Evolutionary conservation across 2,888 invertebrate species (phyloP).

Genomic region (Cheilosia soror): DNA sequence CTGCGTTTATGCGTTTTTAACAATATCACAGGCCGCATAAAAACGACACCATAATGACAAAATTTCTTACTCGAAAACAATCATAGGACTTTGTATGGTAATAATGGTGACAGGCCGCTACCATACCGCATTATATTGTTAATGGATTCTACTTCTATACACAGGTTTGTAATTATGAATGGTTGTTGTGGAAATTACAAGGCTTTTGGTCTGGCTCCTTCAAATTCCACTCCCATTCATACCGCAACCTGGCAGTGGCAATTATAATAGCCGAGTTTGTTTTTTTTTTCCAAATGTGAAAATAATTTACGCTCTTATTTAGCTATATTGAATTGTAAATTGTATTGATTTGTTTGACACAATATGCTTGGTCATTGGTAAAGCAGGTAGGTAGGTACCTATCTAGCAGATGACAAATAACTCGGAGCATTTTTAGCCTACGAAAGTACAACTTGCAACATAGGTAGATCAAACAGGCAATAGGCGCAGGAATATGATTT

Average conservation of each 20-base stretch:
- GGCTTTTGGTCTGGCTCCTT: slow-evolving; percentile 4
- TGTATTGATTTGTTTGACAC: slow-evolving; percentile 47
- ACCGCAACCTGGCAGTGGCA: background rate
- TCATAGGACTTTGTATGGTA: slow-evolving; percentile 54
- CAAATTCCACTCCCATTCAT: slow-evolving; percentile 11
- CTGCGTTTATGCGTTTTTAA: slow-evolving; percentile 42
- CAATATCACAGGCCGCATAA: slow-evolving; percentile 5
- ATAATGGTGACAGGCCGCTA: slow-evolving; percentile 43
- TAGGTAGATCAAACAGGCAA: no score
- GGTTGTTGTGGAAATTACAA: slow-evolving; percentile 56
- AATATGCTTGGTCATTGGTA: background rate
- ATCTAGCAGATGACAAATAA: no score
- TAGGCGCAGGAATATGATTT: no score
- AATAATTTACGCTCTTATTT: slow-evolving; percentile 54
- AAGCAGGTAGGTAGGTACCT: no score
- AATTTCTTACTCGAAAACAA: slow-evolving; percentile 38
- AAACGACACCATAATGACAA: background rate
- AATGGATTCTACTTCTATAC: slow-evolving; percentile 54
- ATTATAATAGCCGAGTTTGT: slow-evolving; percentile 37
- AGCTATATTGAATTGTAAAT: slow-evolving; percentile 57
- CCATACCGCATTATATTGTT: slow-evolving; percentile 30
- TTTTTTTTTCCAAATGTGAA: slow-evolving; percentile 49
- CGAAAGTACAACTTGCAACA: no score
- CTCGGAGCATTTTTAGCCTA: no score
- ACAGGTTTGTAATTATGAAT: slow-evolving; percentile 62